Percentiles rank a stretch among this genome's conserved stretches.
These are phyloP conservation scores for Ametastegia equiseti DNA, from an alignment of 2,888 invertebrate species.

Conservation along the genomic window DNA sequence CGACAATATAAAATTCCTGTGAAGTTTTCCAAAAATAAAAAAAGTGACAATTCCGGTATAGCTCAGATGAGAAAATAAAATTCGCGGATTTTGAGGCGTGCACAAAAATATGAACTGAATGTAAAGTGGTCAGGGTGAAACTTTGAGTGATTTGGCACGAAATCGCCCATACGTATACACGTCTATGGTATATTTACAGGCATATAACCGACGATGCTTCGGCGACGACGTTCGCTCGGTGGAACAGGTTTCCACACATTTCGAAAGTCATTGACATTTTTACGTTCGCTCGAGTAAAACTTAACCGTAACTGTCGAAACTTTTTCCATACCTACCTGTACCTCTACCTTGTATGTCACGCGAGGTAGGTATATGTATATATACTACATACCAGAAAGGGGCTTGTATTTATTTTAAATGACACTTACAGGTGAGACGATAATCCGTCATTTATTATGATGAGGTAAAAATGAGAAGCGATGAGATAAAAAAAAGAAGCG, in stretches of 20 bases:
- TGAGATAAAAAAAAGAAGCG: neutral
- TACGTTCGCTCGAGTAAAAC: constrained; percentile 16
- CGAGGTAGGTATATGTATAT: neutral
- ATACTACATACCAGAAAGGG: neutral
- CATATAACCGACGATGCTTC: neutral
- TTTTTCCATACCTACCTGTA: too few relatives aligned
- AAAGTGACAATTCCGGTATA: too few relatives aligned
- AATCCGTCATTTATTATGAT: neutral
- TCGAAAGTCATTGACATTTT: constrained; percentile 44
- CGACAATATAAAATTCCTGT: too few relatives aligned
- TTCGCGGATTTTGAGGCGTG: too few relatives aligned
- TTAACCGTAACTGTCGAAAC: constrained; percentile 24
- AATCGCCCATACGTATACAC: neutral
- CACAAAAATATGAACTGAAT: too few relatives aligned
- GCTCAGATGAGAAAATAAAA: too few relatives aligned
- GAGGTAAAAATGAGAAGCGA: neutral
- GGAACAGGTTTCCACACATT: constrained; percentile 41
- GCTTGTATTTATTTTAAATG: neutral
- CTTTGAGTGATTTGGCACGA: too few relatives aligned
- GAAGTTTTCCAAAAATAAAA: too few relatives aligned
- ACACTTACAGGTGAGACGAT: neutral
- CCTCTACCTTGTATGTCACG: neutral
- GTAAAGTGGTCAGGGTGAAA: too few relatives aligned
- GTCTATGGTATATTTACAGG: neutral
- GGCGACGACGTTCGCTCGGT: neutral